A percentile compares a stretch with the other conserved stretches of the same genome.
Evolutionary conservation across 2,797 vertebrate species (phyloP).

Genomic region (Momotus momota): DNA sequence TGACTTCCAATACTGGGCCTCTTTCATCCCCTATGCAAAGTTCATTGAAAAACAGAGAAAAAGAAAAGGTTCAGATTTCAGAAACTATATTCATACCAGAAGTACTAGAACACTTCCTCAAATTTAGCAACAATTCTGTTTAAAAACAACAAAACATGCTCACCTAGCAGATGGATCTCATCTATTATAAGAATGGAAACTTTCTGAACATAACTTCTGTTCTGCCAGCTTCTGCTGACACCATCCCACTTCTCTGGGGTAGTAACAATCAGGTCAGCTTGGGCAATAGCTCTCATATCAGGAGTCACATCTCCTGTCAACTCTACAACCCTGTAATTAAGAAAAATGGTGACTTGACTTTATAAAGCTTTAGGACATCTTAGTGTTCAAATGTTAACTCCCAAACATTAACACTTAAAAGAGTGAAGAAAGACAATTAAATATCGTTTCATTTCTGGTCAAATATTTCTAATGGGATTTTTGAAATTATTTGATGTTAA

Average conservation of each 20-base stretch:
- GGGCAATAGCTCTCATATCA: conserved; percentile 92
- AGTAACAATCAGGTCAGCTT: conserved; percentile 97
- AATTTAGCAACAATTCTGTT: background rate
- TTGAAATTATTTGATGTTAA: background rate
- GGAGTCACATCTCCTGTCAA: conserved; percentile 96
- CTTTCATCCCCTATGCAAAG: conserved; percentile 90
- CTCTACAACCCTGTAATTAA: conserved; percentile 89
- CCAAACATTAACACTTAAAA: background rate
- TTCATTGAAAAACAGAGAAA: conserved; percentile 3
- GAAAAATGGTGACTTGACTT: background rate
- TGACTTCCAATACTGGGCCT: conserved; percentile 96
- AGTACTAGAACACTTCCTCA: background rate
- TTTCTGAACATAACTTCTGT: conserved; percentile 96
- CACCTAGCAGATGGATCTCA: conserved; percentile 97
- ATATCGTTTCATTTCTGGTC: background rate
- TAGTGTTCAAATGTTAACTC: background rate
- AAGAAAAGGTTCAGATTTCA: conserved; percentile 1
- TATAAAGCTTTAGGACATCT: background rate
- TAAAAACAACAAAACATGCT: conserved; percentile 12
- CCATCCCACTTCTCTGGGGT: conserved; percentile 99
- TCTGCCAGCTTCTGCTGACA: conserved; percentile 97
- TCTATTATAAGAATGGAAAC: conserved; percentile 98
- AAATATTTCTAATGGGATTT: background rate
- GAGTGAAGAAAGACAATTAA: background rate
- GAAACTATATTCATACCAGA: background rate